These are phyloP conservation scores for Phymanthus crucifer DNA, from an alignment of 92 coral and sea anemone species.

Conservation along the genomic window DNA sequence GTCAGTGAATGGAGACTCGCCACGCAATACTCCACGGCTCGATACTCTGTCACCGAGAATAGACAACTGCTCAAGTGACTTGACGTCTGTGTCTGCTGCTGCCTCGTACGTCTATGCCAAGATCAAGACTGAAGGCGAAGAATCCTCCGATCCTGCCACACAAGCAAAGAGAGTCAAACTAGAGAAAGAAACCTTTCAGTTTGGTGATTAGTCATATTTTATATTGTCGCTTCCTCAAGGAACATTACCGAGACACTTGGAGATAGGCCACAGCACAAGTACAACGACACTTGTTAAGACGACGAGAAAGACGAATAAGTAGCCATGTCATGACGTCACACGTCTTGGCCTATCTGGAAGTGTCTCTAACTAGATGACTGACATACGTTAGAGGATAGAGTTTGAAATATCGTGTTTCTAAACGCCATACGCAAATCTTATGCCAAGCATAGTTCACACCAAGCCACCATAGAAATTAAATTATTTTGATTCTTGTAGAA, in stretches of 20 bases:
- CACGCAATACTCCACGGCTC: constrained; percentile 45
- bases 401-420: not conserved
- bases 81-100: constrained; percentile 30
- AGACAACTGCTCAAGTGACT: constrained; percentile 16
- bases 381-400: not conserved
- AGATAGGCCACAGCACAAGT: not conserved
- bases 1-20: constrained; percentile 61
- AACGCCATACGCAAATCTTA: not conserved
- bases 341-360: no score
- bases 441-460: constrained; percentile 1
- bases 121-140: constrained; percentile 63
- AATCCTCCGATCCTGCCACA: constrained; percentile 26
- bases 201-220: constrained; percentile 1
- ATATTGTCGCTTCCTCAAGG: not conserved
- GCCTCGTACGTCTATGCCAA: constrained; percentile 62
- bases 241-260: not conserved
- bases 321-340: no score
- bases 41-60: constrained; percentile 62
- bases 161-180: constrained; percentile 64
- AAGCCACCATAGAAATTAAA: not conserved
- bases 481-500: constrained; percentile 2
- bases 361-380: not conserved
- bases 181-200: constrained; percentile 44
- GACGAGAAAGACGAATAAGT: no score
- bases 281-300: not conserved